Percentiles rank a stretch among this genome's conserved stretches.
Conservation (phyloP, 2,113 vertebrate genomes). For the Scomber colias region DNA sequence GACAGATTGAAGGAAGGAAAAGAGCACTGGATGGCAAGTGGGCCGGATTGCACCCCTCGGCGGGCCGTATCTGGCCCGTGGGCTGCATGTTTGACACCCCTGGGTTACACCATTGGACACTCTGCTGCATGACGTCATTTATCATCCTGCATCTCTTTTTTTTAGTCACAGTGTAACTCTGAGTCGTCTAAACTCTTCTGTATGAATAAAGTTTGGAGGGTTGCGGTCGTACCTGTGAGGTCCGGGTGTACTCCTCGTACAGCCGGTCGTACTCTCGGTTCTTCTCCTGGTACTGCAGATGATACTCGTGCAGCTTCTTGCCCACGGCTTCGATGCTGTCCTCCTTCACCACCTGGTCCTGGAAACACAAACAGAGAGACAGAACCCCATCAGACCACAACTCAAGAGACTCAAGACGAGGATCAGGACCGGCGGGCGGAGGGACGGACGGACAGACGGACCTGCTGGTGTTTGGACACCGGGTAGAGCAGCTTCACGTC, state of each 20-base stretch:
- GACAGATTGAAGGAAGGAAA: no score
- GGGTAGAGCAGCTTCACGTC: constrained; percentile 97
- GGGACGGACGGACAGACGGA: constrained; percentile 60
- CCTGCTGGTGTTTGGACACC: constrained; percentile 98
- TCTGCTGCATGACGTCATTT: no score
- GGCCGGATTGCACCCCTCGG: no score
- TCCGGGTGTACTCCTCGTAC: constrained; percentile 98
- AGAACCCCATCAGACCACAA: not conserved
- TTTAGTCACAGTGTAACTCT: no score
- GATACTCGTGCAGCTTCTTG: constrained; percentile 98
- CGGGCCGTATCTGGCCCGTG: no score
- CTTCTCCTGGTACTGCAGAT: constrained; percentile 98
- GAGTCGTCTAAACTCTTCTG: no score
- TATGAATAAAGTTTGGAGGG: not conserved
- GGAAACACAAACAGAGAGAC: constrained; percentile 22
- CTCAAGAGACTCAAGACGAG: no score
- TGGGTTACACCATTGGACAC: no score
- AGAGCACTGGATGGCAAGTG: no score
- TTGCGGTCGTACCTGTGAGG: constrained; percentile 88
- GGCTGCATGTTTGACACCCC: no score
- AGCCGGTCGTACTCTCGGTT: constrained; percentile 98
- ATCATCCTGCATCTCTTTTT: no score
- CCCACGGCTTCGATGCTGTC: constrained; percentile 98
- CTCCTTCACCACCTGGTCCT: constrained; percentile 99
- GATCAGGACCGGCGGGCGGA: no score